phyloP scores from a whole-genome alignment of 2,888 invertebrate genomes.

The Ethmia dodecea region DNA sequence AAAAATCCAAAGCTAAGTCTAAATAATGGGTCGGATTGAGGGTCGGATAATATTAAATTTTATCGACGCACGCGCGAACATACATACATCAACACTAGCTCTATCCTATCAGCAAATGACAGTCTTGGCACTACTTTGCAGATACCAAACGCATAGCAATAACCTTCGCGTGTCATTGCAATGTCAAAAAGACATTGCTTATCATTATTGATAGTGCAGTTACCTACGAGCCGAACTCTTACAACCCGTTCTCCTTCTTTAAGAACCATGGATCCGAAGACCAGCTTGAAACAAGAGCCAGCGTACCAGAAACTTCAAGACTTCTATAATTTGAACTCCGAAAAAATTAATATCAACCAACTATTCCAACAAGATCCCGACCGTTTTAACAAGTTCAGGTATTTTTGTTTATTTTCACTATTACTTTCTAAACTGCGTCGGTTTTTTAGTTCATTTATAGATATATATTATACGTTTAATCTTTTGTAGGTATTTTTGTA shows the following conservation, averaged over 20 bases:
- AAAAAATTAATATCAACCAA: slow-evolving; percentile 87
- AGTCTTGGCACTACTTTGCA: slow-evolving; percentile 1
- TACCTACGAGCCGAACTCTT: slow-evolving; percentile 29
- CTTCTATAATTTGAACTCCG: slow-evolving; percentile 83
- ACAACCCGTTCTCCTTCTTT: slow-evolving; percentile 32
- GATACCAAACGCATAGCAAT: slow-evolving; percentile 25
- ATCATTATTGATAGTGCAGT: slow-evolving; percentile 46
- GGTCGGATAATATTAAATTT: no score
- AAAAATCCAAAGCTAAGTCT: no score
- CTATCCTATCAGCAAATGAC: neutral
- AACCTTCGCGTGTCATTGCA: slow-evolving; percentile 71
- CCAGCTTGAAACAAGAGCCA: slow-evolving; percentile 74
- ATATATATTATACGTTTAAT: neutral
- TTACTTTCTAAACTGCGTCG: neutral
- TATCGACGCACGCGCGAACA: no score
- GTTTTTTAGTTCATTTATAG: neutral
- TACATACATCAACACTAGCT: neutral
- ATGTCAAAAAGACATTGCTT: slow-evolving; percentile 67
- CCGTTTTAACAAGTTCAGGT: slow-evolving; percentile 95
- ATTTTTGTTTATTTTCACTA: slow-evolving; percentile 23
- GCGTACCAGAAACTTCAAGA: slow-evolving; percentile 86
- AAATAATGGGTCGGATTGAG: no score
- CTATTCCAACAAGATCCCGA: slow-evolving; percentile 88
- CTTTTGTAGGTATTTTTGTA: neutral
- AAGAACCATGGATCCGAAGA: slow-evolving; percentile 63